Base-by-base conservation (phyloP, 2,113 vertebrate genomes). In the Eleginops maclovinus region DNA sequence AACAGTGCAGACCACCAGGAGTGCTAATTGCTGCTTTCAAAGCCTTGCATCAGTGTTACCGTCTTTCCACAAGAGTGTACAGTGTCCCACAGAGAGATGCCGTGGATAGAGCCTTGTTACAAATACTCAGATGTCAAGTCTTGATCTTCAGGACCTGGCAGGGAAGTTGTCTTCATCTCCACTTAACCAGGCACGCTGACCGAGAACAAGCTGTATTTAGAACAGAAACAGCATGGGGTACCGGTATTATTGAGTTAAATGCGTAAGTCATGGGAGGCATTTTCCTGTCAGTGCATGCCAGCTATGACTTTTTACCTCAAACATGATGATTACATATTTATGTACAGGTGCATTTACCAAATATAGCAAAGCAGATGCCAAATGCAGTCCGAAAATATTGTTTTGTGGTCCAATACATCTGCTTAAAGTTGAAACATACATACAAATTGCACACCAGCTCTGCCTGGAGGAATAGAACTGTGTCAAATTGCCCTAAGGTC, bases 11-110 rank as follows among this genome's bases (percentile, higher is more conserved):
- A 93, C 91, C 91, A 92, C 91, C 92, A 82, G 86, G 80, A 88
- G 92, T 92, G 93, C 85, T 94, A 94, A 94, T 93, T 94, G 93
- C 85, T 91, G 90, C 91, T 93, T 94, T 92, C 92, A 92, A 92
- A 92, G 86, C 83, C 72, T 90, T 90, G 89, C 90, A 50, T 93
- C 92, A 91, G 82, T 82, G 81, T 89, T 90, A 75, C 60, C 44
- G 22, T 88, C 77, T 70, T 87, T 86, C 81, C 55, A 75, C 47
- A 21, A 75, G 80, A 72, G 72, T 50, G 64, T 79, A 58, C 72
- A 12, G 80, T 54, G 82, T 91, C 85, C 91, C 87, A 75, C 86
- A 70, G 90, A 85, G 89, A 88, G 88, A 73, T 53, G 64, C 62
- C 21, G 36, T 46, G 80, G 84, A 89, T 88, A 77, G 71, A 82